phyloP scores from a whole-genome alignment of 2,888 invertebrate genomes.

The Xestoiulus laeticollis region DNA sequence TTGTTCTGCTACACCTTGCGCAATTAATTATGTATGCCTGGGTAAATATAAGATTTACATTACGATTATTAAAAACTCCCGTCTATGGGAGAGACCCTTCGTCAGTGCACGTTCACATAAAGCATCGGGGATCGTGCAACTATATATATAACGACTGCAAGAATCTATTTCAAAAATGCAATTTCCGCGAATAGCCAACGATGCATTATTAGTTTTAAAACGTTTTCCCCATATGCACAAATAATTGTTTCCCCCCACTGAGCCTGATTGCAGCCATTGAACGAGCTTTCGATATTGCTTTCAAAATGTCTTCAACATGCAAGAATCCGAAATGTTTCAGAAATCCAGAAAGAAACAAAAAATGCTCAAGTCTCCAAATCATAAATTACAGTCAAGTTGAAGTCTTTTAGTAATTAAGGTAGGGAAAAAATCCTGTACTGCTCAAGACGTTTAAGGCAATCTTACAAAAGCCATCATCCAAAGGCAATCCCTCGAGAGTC shows the following conservation, averaged over 20 bases:
- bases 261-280: not conserved
- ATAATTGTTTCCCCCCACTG: not conserved
- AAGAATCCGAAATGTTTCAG: not conserved
- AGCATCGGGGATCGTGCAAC: not conserved
- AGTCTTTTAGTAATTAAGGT: no score
- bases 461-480: no score
- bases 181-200: not conserved
- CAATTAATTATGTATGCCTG: conserved; percentile 25
- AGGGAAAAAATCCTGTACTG: no score
- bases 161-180: conserved; percentile 12
- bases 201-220: not conserved
- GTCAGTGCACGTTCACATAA: not conserved
- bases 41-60: conserved; percentile 33
- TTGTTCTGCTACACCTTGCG: conserved; percentile 37
- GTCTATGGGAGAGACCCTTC: not conserved
- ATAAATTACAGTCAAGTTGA: no score
- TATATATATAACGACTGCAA: not conserved
- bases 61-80: conserved; percentile 9
- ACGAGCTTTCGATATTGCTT: no score
- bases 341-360: no score
- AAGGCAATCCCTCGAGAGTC: no score
- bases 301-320: not conserved
- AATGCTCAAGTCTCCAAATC: no score
- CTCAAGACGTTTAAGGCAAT: no score
- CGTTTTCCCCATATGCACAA: not conserved